A percentile compares a stretch with the other conserved stretches of the same genome.
Evolutionary conservation across 2,888 invertebrate genomes (phyloP).

Genomic region (Drosophila nr. fundita): DNA sequence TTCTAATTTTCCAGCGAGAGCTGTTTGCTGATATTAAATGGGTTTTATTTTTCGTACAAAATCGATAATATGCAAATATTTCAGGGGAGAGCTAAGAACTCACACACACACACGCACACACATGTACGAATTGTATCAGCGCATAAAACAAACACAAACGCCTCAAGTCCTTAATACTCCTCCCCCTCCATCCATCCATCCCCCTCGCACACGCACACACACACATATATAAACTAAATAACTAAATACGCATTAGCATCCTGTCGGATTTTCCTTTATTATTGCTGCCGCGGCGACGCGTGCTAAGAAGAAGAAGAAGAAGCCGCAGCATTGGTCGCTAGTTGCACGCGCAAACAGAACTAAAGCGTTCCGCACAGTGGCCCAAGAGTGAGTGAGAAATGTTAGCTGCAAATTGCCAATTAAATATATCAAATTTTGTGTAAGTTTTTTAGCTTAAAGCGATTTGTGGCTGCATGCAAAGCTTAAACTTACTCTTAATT

Average conservation of each 20-base stretch:
- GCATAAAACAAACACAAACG: slow-evolving; percentile 66
- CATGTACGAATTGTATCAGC: slow-evolving; percentile 21
- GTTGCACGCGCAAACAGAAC: slow-evolving; percentile 39
- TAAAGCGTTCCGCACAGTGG: slow-evolving; percentile 37
- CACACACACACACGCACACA: slow-evolving; percentile 12
- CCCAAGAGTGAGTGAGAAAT: neutral
- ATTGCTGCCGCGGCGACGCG: slow-evolving; percentile 62
- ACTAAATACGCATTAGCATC: slow-evolving; percentile 81
- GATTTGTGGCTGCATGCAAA: neutral
- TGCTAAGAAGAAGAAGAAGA: slow-evolving; percentile 20
- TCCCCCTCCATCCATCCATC: neutral
- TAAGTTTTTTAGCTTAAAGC: neutral
- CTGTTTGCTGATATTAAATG: slow-evolving; percentile 12
- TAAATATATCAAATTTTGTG: neutral
- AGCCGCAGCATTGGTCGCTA: slow-evolving; percentile 21
- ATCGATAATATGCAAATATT: slow-evolving; percentile 79
- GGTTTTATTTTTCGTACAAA: slow-evolving; percentile 31
- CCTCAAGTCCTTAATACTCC: slow-evolving; percentile 31
- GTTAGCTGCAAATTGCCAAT: neutral
- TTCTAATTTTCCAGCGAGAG: neutral
- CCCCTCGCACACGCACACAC: slow-evolving; percentile 7
- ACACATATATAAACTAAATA: slow-evolving; percentile 64
- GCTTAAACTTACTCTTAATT: neutral
- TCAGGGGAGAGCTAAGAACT: slow-evolving; percentile 21
- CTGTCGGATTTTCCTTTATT: slow-evolving; percentile 78